Evolutionary conservation across 2,113 vertebrate genomes (phyloP), one percentile per base, ranked within the genome.

Genomic region (Coptodon rendalli): DNA sequence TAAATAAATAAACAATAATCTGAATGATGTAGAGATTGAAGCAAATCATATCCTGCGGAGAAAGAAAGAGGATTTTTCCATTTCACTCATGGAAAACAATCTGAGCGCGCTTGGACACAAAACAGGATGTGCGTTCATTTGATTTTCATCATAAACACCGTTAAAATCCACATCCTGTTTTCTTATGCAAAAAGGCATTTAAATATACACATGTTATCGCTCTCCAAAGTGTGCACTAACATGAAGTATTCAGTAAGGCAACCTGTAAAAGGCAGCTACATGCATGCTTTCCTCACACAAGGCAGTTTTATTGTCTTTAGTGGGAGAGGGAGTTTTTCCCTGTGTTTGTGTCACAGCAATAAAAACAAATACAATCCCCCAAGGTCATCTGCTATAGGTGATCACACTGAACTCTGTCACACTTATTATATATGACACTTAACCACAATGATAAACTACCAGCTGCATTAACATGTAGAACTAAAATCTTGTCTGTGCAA

Each of bases 321-420:
- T 11, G 6, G 6, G 27, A 3, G 79, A 22, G 22, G 1, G 14
- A 5, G 27, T 7, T 40, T 71, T 17, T 17, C 56, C 1, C 5
- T 2, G 6, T 84, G 80, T 89, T 86, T 87, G 61, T 52, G 50
- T 57, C 43, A 54, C 38, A 86, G 81, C 52, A 56, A n/a, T 31
- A 78, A 11, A 5, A 13, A 50, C 8, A 9, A 19, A 27, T 3
- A 68, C 5, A 3, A 40, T 29, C 17, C 38, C 6, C 80, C 40
- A 85, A 85, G 54, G 86, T 88, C 79, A 85, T n/a, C 17, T 59
- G 43, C 34, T 61, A 27, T n/a, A 73, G 34, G 2, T 14, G 22
- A 19, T 52, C 54, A 29, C 34, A 43, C n/a, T 36, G 7, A 82
- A 36, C 34, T 10, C 31, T 31, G 6, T 24, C 53, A 36, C 12